Evolutionary conservation across 2,888 invertebrate genomes (phyloP).

Genomic region (Embidobia sp.): DNA sequence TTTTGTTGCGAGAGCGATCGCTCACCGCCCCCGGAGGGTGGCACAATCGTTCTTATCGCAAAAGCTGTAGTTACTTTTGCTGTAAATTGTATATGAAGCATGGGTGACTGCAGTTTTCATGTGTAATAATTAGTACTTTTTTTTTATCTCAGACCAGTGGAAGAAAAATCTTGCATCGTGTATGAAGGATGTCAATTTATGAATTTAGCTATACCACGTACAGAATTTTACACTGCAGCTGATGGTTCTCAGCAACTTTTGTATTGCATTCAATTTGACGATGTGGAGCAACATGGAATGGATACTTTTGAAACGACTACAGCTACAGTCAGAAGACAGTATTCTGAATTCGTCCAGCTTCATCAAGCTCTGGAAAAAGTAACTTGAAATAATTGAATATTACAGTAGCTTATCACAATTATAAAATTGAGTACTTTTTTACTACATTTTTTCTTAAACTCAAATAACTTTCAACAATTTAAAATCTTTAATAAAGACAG

Average conservation of each 20-base stretch:
- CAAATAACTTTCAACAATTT: too few relatives aligned
- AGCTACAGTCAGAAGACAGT: slow-evolving; percentile 76
- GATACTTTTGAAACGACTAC: slow-evolving; percentile 77
- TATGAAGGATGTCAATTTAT: slow-evolving; percentile 76
- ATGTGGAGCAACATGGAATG: slow-evolving; percentile 76
- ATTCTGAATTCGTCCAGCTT: slow-evolving; percentile 76
- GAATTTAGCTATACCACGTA: slow-evolving; percentile 77
- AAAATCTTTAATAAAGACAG: too few relatives aligned
- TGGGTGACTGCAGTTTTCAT: too few relatives aligned
- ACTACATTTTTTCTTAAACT: too few relatives aligned
- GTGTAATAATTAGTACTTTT: not conserved
- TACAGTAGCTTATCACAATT: too few relatives aligned
- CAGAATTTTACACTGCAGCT: slow-evolving; percentile 76
- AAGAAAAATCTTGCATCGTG: slow-evolving; percentile 76
- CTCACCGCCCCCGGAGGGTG: too few relatives aligned
- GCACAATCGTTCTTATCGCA: too few relatives aligned
- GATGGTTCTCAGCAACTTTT: slow-evolving; percentile 78
- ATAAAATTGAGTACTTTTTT: too few relatives aligned
- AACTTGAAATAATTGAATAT: too few relatives aligned
- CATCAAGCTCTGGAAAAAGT: slow-evolving; percentile 76
- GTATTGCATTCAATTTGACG: slow-evolving; percentile 79
- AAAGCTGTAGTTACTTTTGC: too few relatives aligned
- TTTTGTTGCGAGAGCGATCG: too few relatives aligned
- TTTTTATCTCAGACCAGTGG: slow-evolving; percentile 69
- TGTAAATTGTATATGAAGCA: too few relatives aligned